phyloP scores from a whole-genome alignment of 1,140 invertebrate species.

The Hetaerina americana region DNA sequence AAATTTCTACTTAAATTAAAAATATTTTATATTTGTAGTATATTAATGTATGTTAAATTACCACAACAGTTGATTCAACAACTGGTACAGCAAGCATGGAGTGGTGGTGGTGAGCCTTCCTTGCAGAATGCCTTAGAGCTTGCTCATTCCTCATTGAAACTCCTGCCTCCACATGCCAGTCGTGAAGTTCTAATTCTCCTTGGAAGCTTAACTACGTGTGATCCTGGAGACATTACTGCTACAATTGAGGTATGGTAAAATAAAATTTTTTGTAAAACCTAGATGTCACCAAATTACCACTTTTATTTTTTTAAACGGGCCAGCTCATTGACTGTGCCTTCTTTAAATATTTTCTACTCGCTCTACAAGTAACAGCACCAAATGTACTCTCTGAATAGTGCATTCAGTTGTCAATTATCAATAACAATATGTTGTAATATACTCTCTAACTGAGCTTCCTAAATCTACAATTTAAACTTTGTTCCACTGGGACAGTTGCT shows the following conservation, averaged over 20 bases:
- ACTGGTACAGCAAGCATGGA: slow-evolving; percentile 25
- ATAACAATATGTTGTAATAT: too few species aligned
- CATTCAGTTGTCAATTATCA: too few species aligned
- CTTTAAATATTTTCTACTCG: too few species aligned
- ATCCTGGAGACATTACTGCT: slow-evolving; percentile 81
- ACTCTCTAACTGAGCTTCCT: too few species aligned
- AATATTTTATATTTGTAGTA: background rate
- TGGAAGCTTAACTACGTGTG: slow-evolving; percentile 90
- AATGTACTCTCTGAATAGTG: too few species aligned
- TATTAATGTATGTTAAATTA: slow-evolving; percentile 34
- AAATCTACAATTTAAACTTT: slow-evolving; percentile 35
- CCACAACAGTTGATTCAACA: slow-evolving; percentile 24
- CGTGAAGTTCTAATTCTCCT: slow-evolving; percentile 82
- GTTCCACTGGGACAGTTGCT: slow-evolving; percentile 23
- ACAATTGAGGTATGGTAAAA: slow-evolving; percentile 59
- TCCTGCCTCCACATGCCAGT: slow-evolving; percentile 85
- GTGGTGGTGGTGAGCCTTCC: slow-evolving; percentile 75
- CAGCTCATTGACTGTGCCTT: too few species aligned
- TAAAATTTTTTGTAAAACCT: background rate
- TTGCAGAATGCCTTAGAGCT: slow-evolving; percentile 89
- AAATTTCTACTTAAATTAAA: background rate
- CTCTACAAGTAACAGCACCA: too few species aligned
- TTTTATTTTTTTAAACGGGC: too few species aligned
- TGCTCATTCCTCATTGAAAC: slow-evolving; percentile 69
- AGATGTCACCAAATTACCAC: too few species aligned